Conservation (phyloP, 2,888 invertebrate species). For the Ormyrus rosae region DNA sequence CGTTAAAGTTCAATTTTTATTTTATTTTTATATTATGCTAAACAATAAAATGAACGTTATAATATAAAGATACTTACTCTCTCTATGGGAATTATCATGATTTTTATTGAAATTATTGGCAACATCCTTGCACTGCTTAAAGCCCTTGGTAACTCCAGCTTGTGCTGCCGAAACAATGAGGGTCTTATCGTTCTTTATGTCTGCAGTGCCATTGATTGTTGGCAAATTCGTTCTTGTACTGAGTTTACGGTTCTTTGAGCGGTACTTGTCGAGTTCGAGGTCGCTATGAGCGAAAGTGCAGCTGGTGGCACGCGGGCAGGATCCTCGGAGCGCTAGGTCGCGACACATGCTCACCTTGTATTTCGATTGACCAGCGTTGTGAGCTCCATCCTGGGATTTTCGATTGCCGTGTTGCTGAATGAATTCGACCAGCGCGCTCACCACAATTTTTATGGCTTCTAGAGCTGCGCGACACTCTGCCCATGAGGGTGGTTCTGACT, state of each 20-base stretch:
- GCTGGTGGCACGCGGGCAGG: constrained; percentile 90
- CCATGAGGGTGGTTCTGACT: constrained; percentile 81
- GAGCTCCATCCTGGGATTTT: constrained; percentile 80
- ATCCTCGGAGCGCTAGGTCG: constrained; percentile 86
- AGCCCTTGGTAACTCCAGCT: constrained; percentile 64
- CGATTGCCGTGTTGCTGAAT: constrained; percentile 85
- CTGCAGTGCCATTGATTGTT: constrained; percentile 63
- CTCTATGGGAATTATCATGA: constrained; percentile 68
- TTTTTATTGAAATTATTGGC: constrained; percentile 69
- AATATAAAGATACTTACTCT: constrained; percentile 63
- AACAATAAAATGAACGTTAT: too few relatives aligned
- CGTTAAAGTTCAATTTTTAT: neutral
- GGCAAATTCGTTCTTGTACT: constrained; percentile 68
- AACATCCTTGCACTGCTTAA: constrained; percentile 73
- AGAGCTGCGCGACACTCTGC: constrained; percentile 82
- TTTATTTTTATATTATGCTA: too few relatives aligned
- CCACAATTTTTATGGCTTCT: constrained; percentile 83
- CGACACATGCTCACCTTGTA: constrained; percentile 95
- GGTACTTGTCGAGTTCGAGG: constrained; percentile 91
- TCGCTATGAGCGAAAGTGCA: constrained; percentile 96
- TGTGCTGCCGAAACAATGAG: constrained; percentile 60
- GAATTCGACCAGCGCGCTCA: constrained; percentile 87
- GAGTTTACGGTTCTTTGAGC: constrained; percentile 82
- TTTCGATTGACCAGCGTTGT: constrained; percentile 80
- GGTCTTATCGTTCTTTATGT: constrained; percentile 68